These are phyloP conservation scores for Dasypolia templi DNA, from an alignment of 2,888 invertebrate species.

Conservation along the genomic window DNA sequence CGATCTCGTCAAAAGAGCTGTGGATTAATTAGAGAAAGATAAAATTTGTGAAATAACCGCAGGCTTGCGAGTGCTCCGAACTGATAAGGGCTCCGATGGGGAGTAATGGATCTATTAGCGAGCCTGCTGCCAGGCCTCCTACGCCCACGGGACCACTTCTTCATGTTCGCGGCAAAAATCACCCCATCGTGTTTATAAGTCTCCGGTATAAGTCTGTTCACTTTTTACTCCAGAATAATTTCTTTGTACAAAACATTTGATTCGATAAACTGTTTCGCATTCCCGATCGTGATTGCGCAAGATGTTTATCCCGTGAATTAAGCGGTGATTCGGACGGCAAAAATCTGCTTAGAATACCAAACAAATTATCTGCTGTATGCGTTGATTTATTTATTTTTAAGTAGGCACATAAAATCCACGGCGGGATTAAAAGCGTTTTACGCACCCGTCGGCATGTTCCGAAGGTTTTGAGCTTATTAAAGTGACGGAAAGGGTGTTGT, in stretches of 20 bases:
- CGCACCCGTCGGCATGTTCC: slow-evolving; percentile 23
- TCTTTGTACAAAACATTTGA: slow-evolving; percentile 79
- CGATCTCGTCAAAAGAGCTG: slow-evolving; percentile 84
- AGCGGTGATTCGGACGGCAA: slow-evolving; percentile 74
- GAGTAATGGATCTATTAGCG: slow-evolving; percentile 85
- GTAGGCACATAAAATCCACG: slow-evolving; percentile 61
- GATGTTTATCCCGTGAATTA: slow-evolving; percentile 76
- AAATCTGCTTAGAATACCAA: slow-evolving; percentile 74
- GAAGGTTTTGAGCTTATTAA: slow-evolving; percentile 19
- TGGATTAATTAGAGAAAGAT: slow-evolving; percentile 88
- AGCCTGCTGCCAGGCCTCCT: slow-evolving; percentile 68
- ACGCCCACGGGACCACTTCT: slow-evolving; percentile 69
- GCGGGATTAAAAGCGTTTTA: slow-evolving; percentile 24
- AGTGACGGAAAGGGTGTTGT: slow-evolving; percentile 21
- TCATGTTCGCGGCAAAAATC: slow-evolving; percentile 80
- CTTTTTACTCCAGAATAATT: slow-evolving; percentile 76
- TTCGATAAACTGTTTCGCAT: slow-evolving; percentile 79
- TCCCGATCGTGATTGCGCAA: slow-evolving; percentile 64
- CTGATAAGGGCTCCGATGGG: slow-evolving; percentile 85
- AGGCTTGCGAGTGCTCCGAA: slow-evolving; percentile 82
- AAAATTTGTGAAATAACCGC: slow-evolving; percentile 87
- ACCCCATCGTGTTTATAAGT: slow-evolving; percentile 77
- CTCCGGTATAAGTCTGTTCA: slow-evolving; percentile 73
- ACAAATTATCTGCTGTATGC: slow-evolving; percentile 74
- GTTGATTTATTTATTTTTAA: slow-evolving; percentile 73